Evolutionary conservation across 2,797 vertebrate genomes (phyloP).

Genomic region (Avahi laniger): DNA sequence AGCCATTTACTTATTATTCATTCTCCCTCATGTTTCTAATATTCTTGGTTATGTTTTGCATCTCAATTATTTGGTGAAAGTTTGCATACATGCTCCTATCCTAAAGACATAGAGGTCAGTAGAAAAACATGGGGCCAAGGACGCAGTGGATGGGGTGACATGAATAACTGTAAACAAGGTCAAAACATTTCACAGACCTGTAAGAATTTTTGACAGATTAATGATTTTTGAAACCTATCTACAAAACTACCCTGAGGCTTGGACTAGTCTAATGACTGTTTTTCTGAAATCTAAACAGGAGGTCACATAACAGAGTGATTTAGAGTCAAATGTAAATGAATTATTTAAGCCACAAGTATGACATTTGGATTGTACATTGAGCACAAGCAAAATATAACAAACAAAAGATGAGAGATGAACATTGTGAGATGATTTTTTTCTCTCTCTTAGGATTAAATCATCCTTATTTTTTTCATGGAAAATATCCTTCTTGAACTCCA

Average conservation of each 20-base stretch:
- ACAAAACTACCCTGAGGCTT: not conserved
- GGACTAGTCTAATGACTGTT: constrained; percentile 54
- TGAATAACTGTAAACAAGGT: constrained; percentile 6
- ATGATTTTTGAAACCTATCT: constrained; percentile 57
- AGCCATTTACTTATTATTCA: not conserved
- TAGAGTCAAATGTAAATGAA: constrained; percentile 21
- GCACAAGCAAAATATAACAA: constrained; percentile 10
- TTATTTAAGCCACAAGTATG: constrained; percentile 23
- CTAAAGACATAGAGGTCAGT: not conserved
- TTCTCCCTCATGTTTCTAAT: not conserved
- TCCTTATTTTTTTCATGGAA: not conserved
- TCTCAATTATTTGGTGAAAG: not conserved
- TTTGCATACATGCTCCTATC: not conserved
- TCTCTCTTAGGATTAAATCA: not conserved
- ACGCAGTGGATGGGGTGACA: not conserved
- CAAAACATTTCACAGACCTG: not conserved
- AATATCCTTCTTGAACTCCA: not conserved
- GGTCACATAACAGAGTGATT: constrained; percentile 42
- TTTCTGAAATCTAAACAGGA: constrained; percentile 46
- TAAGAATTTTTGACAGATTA: constrained; percentile 27
- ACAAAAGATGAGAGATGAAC: not conserved
- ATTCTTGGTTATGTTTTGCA: not conserved
- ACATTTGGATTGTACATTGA: constrained; percentile 39
- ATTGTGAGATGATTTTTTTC: not conserved
- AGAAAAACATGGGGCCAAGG: not conserved